These are phyloP conservation scores for Engystomops pustulosus DNA, from an alignment of 2,113 vertebrate genomes.

Conservation along the genomic window DNA sequence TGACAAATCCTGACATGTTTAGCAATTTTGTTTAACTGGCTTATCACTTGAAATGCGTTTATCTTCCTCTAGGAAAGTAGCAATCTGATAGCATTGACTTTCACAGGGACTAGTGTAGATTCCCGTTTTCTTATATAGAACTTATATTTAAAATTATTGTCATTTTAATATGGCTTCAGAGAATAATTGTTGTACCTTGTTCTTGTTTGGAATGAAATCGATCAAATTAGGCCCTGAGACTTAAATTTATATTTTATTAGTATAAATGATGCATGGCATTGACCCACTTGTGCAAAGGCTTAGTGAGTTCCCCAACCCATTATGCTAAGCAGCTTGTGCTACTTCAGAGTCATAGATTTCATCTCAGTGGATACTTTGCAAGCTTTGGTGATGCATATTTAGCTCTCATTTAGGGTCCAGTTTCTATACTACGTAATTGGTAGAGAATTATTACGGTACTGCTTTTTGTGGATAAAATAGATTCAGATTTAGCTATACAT, in stretches of 20 bases:
- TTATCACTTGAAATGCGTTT: conserved; percentile 58
- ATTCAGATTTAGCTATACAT: too few species aligned
- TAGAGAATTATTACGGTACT: too few species aligned
- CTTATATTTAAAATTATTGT: not conserved
- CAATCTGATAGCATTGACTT: not conserved
- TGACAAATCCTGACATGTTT: conserved; percentile 61
- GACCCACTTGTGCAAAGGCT: not conserved
- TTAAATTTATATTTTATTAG: not conserved
- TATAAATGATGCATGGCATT: not conserved
- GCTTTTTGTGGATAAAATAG: too few species aligned
- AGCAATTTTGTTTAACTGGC: conserved; percentile 58
- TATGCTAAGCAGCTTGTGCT: conserved; percentile 4
- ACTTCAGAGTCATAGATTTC: not conserved
- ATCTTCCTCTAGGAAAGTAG: conserved; percentile 33
- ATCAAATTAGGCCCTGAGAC: not conserved
- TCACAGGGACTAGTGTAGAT: not conserved
- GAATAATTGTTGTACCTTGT: not conserved
- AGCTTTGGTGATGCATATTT: not conserved
- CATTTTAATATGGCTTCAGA: not conserved
- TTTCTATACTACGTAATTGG: too few species aligned
- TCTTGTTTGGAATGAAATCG: not conserved
- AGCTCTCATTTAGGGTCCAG: not conserved
- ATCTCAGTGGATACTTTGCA: not conserved
- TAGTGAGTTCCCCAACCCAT: not conserved
- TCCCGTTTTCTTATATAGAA: not conserved